Base-by-base conservation (phyloP, 2,113 vertebrate genomes). In the Lathamus discolor region DNA sequence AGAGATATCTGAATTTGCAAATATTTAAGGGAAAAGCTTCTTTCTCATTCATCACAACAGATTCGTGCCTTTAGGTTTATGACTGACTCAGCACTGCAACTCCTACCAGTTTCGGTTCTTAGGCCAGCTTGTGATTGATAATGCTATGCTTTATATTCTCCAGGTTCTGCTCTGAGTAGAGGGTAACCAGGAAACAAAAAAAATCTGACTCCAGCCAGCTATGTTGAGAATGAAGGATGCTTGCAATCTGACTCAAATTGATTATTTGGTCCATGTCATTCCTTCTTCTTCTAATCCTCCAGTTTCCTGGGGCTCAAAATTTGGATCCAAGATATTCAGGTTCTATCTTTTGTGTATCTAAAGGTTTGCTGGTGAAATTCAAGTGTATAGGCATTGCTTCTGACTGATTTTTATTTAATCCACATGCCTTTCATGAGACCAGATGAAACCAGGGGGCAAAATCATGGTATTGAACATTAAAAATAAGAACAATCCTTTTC, bases 241-340 rank as follows among this genome's bases (percentile, higher is more conserved):
- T 73, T 85, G 31, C 35, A 79, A 37, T 28, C 19, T 0, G 0
- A 64, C 35, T 61, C 39, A 49, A 25, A 48, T 8, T 35, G 25
- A 15, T 39, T 3, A 29, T 73, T 76, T 68, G 23, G 4, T 59
- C 55, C 20, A 25, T 0, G 1, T 39, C 14, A 63, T 77, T 88
- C 17, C 61, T 91, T 17, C 10, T 31, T 33, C 24, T 59, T 77
- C 7, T 23, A 73, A 70, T 44, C 4, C 9, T 12, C 18, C 28
- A 27, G 2, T 31, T 73, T 66, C 39, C 27, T 51, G 17, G 11
- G 9, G 6, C 66, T 91, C 48, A 83, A 91, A 76, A 13, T 52
- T 29, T 52, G 17, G 20, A 49, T 83, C 23, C 10, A 69, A 73
- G 79, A 44, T 7, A 52, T 73, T 19, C 2, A 54, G 17, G 18